Evolutionary conservation across 1,140 invertebrate genomes (phyloP), one percentile per base, ranked within the genome.

Genomic region (Platyscapa corneri): DNA sequence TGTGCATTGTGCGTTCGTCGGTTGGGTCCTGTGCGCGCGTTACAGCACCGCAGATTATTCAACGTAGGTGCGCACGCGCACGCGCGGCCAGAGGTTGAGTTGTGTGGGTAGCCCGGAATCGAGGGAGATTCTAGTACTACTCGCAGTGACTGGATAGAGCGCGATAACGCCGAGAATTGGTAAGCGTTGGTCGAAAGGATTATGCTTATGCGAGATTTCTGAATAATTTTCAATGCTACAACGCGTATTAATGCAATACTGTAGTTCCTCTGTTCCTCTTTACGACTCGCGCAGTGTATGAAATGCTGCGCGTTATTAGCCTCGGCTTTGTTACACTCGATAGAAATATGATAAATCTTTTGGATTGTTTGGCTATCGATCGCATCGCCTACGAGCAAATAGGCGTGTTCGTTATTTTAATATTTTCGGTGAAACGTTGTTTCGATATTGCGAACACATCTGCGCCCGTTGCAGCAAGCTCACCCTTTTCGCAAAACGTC

Each of bases 161-260:
- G 67, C 65, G 80, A 82, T 72, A 72, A 72, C 6, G 32, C 46
- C 5, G 32, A 49, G 34, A 46, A 42, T 39, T 80, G 39, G 37
- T 67, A 46, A 20, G 16, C 30, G n/a, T 42, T 46, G 20, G 1
- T 65, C 23, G 5, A 46, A 49, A 70, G 64, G 78, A 65, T 80
- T 46, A 80, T 32, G 42, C 42, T 49, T 81, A 27, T 70, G 42
- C 27, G 30, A 70, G 18, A 53, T 49, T 34, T 67, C n/a, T 81
- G 30, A 49, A 32, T 49, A 42, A 42, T 81, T 81, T 81, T 81
- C 79, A 81, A 53, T 67, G 10, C 14, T 34, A 18, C n/a, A 8
- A 46, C 34, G 37, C 34, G 37, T 37, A 78, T 18, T 14, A 53
- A 49, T 75, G 14, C 18, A 46, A 64, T 39, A n/a, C 42, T 65